Evolutionary conservation across 2,888 invertebrate genomes (phyloP).

Genomic region (Polymixis lichenea): DNA sequence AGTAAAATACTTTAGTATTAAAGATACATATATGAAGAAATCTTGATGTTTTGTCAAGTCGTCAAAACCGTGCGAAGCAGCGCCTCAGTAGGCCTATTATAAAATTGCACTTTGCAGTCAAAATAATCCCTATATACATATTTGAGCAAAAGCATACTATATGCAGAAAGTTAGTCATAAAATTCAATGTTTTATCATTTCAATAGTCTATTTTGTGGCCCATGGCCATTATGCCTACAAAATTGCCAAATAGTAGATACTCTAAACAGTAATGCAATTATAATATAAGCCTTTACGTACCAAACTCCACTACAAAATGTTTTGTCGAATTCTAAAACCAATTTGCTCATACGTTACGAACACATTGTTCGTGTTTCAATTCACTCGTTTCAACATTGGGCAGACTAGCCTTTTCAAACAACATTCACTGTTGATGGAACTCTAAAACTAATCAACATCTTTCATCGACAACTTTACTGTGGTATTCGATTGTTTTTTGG

Average conservation of each 20-base stretch:
- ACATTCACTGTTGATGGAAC: conserved; percentile 19
- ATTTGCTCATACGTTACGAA: conserved; percentile 41
- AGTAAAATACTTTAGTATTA: background rate
- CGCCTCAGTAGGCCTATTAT: background rate
- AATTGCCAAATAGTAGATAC: background rate
- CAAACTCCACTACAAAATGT: conserved; percentile 5
- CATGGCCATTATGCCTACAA: background rate
- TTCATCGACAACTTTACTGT: background rate
- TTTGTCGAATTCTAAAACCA: conserved; percentile 41
- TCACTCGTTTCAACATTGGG: conserved; percentile 23
- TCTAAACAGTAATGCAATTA: conserved; percentile 7
- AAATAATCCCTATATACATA: background rate
- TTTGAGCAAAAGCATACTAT: background rate
- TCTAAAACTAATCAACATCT: conserved; percentile 41
- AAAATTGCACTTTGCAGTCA: background rate
- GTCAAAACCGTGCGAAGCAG: background rate
- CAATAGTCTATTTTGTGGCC: background rate
- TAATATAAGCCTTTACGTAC: background rate
- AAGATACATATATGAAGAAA: too few relatives aligned
- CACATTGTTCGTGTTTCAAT: conserved; percentile 36
- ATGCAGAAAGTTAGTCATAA: background rate
- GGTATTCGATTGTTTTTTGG: background rate
- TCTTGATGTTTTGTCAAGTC: background rate
- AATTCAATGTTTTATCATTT: background rate
- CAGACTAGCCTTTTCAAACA: conserved; percentile 23